phyloP scores from a whole-genome alignment of 92 coral and sea anemone species.

The Blastomussa wellsi region DNA sequence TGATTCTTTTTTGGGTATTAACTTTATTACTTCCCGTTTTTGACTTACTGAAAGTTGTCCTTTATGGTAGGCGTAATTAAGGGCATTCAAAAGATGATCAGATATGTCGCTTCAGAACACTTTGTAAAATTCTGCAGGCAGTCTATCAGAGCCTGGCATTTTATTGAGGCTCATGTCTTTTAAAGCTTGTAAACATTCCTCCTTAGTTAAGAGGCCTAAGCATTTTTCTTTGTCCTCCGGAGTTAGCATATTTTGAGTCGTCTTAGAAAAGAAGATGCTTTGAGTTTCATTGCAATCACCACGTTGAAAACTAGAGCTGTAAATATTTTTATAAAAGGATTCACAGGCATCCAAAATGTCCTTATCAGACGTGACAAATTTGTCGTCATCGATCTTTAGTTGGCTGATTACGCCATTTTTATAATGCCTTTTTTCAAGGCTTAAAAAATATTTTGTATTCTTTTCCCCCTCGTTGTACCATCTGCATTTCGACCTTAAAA shows the following conservation, averaged over 20 bases:
- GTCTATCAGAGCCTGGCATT: constrained; percentile 21
- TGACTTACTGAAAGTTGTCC: constrained; percentile 14
- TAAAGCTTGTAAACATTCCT: constrained; percentile 11
- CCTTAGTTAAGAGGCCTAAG: constrained; percentile 1
- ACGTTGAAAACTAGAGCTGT: neutral
- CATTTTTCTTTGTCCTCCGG: neutral
- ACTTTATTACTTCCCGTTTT: neutral
- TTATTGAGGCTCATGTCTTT: constrained; percentile 12
- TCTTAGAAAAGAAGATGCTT: neutral
- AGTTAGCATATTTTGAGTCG: neutral
- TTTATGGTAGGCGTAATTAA: neutral
- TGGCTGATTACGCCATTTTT: constrained; percentile 2
- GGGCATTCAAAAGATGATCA: constrained; percentile 1
- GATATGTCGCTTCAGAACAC: too few species aligned
- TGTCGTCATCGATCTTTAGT: neutral
- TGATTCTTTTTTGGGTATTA: constrained; percentile 1
- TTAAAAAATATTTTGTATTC: constrained; percentile 11
- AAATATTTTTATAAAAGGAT: constrained; percentile 10
- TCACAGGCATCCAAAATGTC: neutral
- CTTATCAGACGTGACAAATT: constrained; percentile 23
- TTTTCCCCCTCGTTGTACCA: too few species aligned
- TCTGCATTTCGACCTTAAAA: too few species aligned
- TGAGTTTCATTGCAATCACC: neutral
- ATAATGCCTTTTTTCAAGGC: constrained; percentile 6
- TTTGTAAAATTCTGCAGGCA: too few species aligned